Evolutionary conservation across 2,888 invertebrate species (phyloP), one percentile per base, ranked within the genome.

Genomic region (Loripinus fragilis): DNA sequence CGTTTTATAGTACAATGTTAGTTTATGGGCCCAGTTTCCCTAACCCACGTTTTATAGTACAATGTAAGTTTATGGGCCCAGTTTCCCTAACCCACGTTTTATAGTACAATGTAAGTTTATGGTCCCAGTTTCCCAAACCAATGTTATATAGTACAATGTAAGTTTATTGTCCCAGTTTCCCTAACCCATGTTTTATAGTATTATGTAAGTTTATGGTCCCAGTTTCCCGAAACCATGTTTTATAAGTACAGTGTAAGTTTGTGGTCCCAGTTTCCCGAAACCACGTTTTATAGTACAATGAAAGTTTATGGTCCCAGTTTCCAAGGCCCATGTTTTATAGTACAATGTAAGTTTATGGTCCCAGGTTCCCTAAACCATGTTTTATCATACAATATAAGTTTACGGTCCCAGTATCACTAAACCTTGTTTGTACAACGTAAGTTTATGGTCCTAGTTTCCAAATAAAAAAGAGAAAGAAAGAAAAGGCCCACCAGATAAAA

Each of bases 291-390:
- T 55, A 20, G 28, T 55, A 55, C 55, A 55, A 25, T 55, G 55
- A 28, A 55, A 55, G 55, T 55, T 55, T 3, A 10, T 55, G 55
- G 55, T 55, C 55, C 55, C 55, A 55, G 25, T 55, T 55, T 17
- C 55, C 28, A 8, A 55, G 5, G 8, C 55, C 55, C 3, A 28
- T n/a, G n/a, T 7, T 3, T 55, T 60, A 60, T 60, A 33, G 5
- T 60, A 60, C 33, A 60, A 60, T 17, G 60, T 55, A 55, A 55
- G 55, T 60, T 60, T 1, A 10, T 60, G 60, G 52, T 17, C 25
- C 60, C 60, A 5, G 33, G 60, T 60, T 60, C 30, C 33, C 60
- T 33, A 33, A 8, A 2, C 60, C 60, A 30, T 33, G 12, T 12
- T 33, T n/a, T 60, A 60, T 60, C 7, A 33, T 17, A 60, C 33